Conservation (phyloP, 2,888 invertebrate genomes). For the Cataglyphis albicans region DNA sequence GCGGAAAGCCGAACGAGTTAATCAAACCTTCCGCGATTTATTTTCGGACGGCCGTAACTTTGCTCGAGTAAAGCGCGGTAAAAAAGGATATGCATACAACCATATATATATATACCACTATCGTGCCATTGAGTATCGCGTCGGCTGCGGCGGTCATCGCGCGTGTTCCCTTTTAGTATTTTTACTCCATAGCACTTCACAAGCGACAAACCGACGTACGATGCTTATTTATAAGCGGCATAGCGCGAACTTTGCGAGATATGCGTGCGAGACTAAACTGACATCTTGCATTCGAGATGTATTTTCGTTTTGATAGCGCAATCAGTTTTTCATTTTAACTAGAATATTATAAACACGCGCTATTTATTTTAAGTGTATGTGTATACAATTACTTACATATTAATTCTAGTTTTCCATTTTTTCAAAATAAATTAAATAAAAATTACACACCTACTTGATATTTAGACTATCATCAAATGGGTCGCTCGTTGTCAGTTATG, state of each 20-base stretch:
- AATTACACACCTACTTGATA: no score
- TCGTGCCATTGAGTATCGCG: constrained; percentile 51
- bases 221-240: constrained; percentile 76
- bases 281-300: constrained; percentile 39
- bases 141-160: constrained; percentile 15
- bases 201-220: constrained; percentile 69
- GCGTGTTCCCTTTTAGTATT: constrained; percentile 65
- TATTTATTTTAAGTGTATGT: no score
- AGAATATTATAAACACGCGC: no score
- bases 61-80: constrained; percentile 32
- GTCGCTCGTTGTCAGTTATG: no score
- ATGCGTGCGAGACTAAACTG: constrained; percentile 58
- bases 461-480: no score
- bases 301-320: constrained; percentile 56
- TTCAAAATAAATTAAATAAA: no score
- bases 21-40: constrained; percentile 45
- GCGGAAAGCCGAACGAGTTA: constrained; percentile 25
- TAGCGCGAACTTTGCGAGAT: constrained; percentile 74
- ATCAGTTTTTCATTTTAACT: not conserved
- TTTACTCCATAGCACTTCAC: constrained; percentile 68
- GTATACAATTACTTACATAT: no score
- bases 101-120: constrained; percentile 34
- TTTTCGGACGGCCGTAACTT: constrained; percentile 47
- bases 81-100: not conserved
- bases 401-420: no score